Evolutionary conservation across 1,140 invertebrate genomes (phyloP), one percentile per base, ranked within the genome.

Genomic region (Papilio glaucus): DNA sequence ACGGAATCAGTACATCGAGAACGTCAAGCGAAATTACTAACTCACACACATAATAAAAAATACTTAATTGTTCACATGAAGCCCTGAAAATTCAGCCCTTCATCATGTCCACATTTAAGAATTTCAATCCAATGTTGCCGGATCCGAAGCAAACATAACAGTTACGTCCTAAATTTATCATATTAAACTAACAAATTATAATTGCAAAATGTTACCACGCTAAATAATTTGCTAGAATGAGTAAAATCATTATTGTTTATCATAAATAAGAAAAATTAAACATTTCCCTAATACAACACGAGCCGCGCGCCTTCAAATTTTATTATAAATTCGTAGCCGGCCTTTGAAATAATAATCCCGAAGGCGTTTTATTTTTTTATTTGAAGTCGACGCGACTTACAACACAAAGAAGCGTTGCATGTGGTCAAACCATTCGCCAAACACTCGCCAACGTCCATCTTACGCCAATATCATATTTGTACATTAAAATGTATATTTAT

Each of bases 171-270:
- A 87, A 80, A 63, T 77, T 80, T 77, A 86, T 84, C 81, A 84
- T 80, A 85, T 87, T 83, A 79, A 84, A 88, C 85, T 86, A 92
- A 92, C 87, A 86, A 85, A 89, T 69, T 42, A 87, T 79, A 85
- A 77, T 72, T 79, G 83, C 80, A 75, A 82, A 85, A 83, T 82
- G 76, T 88, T 89, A 92, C 85, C 85, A 90, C 85, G 84, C 87
- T 90, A 90, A 92, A 91, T 88, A 92, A 92, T 92, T 92, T 83
- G 81, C 90, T 92, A 92, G 82, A 85, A 85, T 76, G 74, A 81
- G 84, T 82, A 83, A 89, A 85, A 84, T 89, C 77, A 87, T 85
- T 81, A 83, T 81, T 84, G 29, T 33, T 33, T 33, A 3, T 33
- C 2, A 3, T 79, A 78, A 84, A 80, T 80, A 77, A 85, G 82